Conservation (phyloP, 2,113 vertebrate species). For the Myotis yumanensis region DNA sequence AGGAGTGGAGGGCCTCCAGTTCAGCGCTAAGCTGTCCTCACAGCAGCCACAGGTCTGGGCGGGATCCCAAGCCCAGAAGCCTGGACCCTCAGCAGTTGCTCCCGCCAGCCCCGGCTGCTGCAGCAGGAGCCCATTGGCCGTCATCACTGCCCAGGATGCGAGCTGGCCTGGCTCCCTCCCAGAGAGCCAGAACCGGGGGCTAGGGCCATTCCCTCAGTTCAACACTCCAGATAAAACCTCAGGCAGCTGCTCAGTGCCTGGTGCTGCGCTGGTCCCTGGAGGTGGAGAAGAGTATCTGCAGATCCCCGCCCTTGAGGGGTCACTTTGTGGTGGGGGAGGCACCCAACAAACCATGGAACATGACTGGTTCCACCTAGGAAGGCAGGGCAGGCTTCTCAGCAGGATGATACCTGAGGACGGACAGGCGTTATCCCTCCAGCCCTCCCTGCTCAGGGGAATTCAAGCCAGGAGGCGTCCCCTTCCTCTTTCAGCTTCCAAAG, state of each 20-base stretch:
- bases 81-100: not conserved
- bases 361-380: not conserved
- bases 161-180: not conserved
- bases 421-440: not conserved
- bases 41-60: not conserved
- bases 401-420: not conserved
- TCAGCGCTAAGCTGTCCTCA: not conserved
- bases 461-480: too few species aligned
- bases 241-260: not conserved
- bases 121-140: not conserved
- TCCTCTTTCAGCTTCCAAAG: not conserved
- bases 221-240: not conserved
- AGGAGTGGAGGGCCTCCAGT: not conserved
- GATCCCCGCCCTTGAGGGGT: accelerated
- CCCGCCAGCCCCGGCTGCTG: not conserved
- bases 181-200: not conserved
- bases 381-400: not conserved
- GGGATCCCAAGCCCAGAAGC: not conserved
- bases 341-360: not conserved
- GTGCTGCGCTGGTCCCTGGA: too few species aligned
- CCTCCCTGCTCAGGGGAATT: not conserved
- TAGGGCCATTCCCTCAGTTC: not conserved
- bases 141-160: not conserved
- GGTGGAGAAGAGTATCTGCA: accelerated
- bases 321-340: accelerated